phyloP scores from a whole-genome alignment of 2,888 invertebrate genomes.

The Lycocerus yunnanus region DNA sequence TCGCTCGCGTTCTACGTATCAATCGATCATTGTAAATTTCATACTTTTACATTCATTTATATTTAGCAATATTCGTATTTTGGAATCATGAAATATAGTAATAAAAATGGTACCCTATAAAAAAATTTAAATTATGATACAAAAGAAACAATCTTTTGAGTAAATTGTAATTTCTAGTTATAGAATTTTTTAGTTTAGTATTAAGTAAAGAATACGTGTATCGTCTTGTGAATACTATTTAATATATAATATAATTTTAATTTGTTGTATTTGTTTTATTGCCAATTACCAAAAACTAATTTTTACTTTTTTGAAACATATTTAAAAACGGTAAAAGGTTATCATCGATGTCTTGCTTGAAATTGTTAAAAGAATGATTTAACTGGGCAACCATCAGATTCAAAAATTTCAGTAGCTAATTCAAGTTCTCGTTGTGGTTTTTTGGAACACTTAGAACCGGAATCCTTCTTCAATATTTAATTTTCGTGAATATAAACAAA shows the following conservation, averaged over 20 bases:
- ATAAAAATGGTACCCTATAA: constrained; percentile 25
- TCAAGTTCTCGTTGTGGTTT: no score
- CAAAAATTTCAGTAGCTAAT: no score
- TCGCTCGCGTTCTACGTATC: constrained; percentile 23
- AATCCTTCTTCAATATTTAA: no score
- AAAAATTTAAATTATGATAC: constrained; percentile 21
- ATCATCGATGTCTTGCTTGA: no score
- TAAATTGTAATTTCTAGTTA: constrained; percentile 47
- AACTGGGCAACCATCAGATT: no score
- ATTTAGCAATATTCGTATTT: constrained; percentile 28
- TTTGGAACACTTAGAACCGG: no score
- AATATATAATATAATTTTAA: constrained; percentile 42
- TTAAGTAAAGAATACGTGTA: constrained; percentile 54
- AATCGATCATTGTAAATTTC: constrained; percentile 23
- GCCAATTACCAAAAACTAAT: no score
- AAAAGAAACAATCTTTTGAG: constrained; percentile 31
- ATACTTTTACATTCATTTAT: constrained; percentile 22
- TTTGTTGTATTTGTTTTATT: neutral
- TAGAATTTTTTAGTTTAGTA: constrained; percentile 54
- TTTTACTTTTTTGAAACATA: no score
- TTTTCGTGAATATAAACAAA: no score
- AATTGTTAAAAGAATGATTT: no score
- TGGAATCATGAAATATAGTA: constrained; percentile 22
- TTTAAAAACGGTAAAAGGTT: no score
- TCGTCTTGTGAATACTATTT: constrained; percentile 56